Base-by-base conservation (phyloP, 1,140 invertebrate genomes). In the Portunus trituberculatus region DNA sequence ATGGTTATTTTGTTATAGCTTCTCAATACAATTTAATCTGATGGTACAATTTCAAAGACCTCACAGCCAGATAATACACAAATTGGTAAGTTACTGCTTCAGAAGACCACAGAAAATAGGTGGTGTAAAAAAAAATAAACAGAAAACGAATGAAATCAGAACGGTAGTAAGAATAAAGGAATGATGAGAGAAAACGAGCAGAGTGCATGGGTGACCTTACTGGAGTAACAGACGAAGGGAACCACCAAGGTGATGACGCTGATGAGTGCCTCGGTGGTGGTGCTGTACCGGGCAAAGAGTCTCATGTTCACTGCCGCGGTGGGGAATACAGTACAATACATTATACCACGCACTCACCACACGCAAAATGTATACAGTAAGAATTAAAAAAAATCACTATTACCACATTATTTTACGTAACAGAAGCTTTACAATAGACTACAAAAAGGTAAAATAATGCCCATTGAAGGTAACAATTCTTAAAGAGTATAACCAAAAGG, bases 211-310 rank as follows among this genome's bases (percentile, higher is more conserved):
- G 45, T 16, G 45, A 88, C 10, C 87, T 89, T 89, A 89, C 87
- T 89, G 87, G 28, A 46, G 39, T 48, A 89, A 16, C 87, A 89
- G 87, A 89, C 7, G 32, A 20, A 89, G 39, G 87, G 87, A 4
- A 89, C 39, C 12, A 89, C 39, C 10, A 39, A 89, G 87, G 87
- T 89, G 45, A 89, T n/a, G 28, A 29, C 12, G 7, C 39, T 32
- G 25, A 89, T n/a, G 16, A 25, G n/a, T 28, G 87, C 48, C 39
- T 89, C 87, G 12, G 87, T 89, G 1, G 87, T 89, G 39, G 87
- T 89, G 39, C 39, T 48, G 45, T 46, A 45, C 87, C 32, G 31
- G 39, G 48, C 32, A 16, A 89, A 89, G 87, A 89, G 28, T 28
- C 20, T 89, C 31, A 39, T 25, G 39, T 12, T 25, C 8, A 10